Evolutionary conservation across 2,888 invertebrate species (phyloP).

Genomic region (Galerucella calmariensis): DNA sequence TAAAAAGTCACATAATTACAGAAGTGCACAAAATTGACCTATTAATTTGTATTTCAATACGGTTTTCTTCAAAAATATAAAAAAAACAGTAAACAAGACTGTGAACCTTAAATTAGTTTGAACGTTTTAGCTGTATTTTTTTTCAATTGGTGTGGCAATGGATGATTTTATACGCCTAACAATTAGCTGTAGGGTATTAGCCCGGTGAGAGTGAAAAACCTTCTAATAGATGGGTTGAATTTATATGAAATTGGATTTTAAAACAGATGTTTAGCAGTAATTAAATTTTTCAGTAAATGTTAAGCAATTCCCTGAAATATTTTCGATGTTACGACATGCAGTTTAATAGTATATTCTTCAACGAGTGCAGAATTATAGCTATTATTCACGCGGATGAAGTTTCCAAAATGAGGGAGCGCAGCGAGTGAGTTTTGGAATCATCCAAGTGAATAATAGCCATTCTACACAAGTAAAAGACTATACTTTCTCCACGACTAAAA

Average conservation of each 20-base stretch:
- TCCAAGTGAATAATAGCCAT: too few species aligned
- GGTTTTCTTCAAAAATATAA: too few species aligned
- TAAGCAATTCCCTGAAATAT: background rate
- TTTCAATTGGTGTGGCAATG: constrained; percentile 20
- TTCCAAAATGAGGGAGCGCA: too few species aligned
- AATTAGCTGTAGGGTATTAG: constrained; percentile 6
- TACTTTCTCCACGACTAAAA: too few species aligned
- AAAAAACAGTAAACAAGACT: background rate
- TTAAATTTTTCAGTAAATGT: constrained; percentile 10
- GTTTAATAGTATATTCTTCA: too few species aligned
- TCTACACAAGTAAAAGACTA: too few species aligned
- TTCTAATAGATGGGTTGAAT: constrained; percentile 10
- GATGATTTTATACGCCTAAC: background rate
- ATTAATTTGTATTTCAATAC: too few species aligned
- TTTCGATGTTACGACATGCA: background rate
- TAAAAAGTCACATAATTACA: too few species aligned
- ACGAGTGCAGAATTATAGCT: too few species aligned
- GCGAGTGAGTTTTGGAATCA: too few species aligned
- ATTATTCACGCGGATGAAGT: too few species aligned
- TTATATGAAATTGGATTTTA: constrained; percentile 15
- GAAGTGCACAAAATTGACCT: too few species aligned
- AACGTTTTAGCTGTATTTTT: constrained; percentile 2
- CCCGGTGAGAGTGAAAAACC: constrained; percentile 12
- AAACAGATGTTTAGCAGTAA: constrained; percentile 9
- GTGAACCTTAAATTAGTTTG: constrained; percentile 1